phyloP scores from a whole-genome alignment of 2,797 vertebrate genomes.

The Microhierax caerulescens region DNA sequence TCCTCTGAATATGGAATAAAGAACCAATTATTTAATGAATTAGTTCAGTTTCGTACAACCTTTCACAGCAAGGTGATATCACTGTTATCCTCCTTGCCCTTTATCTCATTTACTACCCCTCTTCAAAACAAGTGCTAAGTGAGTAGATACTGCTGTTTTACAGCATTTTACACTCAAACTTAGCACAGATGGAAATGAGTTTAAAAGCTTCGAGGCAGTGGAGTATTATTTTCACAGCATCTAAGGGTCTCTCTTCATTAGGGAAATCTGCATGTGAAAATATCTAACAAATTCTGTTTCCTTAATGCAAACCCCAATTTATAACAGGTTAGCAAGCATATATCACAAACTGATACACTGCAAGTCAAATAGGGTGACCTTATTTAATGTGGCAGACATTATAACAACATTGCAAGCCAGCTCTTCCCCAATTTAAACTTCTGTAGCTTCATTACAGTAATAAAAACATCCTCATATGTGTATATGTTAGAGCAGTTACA shows the following conservation, averaged over 20 bases:
- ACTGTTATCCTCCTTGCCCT: background rate
- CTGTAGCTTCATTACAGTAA: background rate
- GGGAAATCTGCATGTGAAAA: background rate
- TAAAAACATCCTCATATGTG: background rate
- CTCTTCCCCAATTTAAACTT: background rate
- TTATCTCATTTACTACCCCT: background rate
- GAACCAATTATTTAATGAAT: background rate
- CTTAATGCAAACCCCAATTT: background rate
- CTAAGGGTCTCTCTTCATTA: background rate
- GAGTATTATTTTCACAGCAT: background rate
- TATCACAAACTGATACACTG: background rate
- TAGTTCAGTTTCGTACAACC: background rate
- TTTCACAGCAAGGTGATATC: background rate
- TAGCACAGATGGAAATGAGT: background rate
- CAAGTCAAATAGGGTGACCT: background rate
- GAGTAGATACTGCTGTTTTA: background rate
- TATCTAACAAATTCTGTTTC: background rate
- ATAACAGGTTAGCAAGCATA: background rate
- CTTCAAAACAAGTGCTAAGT: background rate
- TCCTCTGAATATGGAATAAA: background rate
- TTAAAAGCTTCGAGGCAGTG: background rate
- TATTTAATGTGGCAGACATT: background rate
- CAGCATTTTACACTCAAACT: background rate
- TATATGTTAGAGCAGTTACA: background rate
- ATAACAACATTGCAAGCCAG: background rate